A percentile compares a stretch with the other conserved stretches of the same genome.
Evolutionary conservation across 2,113 vertebrate genomes (phyloP).

Genomic region (Misgurnus anguillicaudatus): DNA sequence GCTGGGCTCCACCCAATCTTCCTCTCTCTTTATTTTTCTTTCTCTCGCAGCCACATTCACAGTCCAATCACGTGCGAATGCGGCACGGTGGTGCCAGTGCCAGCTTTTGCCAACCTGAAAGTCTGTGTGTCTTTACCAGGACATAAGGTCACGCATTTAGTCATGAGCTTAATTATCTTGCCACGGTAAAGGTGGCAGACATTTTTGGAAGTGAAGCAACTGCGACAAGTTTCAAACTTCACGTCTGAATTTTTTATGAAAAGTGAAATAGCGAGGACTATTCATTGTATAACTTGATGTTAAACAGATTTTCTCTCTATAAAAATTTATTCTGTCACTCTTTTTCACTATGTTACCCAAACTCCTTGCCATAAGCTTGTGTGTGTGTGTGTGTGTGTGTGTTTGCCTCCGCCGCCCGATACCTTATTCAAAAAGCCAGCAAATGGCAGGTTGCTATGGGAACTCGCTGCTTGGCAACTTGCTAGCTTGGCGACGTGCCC

Average conservation of each 20-base stretch:
- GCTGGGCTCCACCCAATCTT: conserved; percentile 56
- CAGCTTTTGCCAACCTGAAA: conserved; percentile 72
- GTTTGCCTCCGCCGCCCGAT: conserved; percentile 50
- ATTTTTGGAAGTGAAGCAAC: not conserved
- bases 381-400: conserved; percentile 12
- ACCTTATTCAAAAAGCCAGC: conserved; percentile 77
- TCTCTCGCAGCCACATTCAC: conserved; percentile 67
- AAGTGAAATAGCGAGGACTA: not conserved
- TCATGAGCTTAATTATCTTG: conserved; percentile 42
- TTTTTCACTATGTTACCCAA: conserved; percentile 26
- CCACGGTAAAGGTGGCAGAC: not conserved
- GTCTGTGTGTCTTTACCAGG: conserved; percentile 62
- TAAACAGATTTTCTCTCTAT: not conserved
- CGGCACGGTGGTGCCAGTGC: conserved; percentile 76
- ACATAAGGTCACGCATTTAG: conserved; percentile 15
- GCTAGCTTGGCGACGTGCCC: conserved; percentile 76
- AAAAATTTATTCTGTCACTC: not conserved
- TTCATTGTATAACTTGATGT: too few species aligned
- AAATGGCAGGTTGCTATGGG: conserved; percentile 73
- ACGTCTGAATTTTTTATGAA: not conserved
- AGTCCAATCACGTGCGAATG: conserved; percentile 76
- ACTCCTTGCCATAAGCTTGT: conserved; percentile 4
- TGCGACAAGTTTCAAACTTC: not conserved
- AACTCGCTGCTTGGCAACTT: conserved; percentile 76
- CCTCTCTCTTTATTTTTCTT: conserved; percentile 53